These are phyloP conservation scores for Capromys pilorides DNA, from an alignment of 2,797 vertebrate species.

Conservation along the genomic window DNA sequence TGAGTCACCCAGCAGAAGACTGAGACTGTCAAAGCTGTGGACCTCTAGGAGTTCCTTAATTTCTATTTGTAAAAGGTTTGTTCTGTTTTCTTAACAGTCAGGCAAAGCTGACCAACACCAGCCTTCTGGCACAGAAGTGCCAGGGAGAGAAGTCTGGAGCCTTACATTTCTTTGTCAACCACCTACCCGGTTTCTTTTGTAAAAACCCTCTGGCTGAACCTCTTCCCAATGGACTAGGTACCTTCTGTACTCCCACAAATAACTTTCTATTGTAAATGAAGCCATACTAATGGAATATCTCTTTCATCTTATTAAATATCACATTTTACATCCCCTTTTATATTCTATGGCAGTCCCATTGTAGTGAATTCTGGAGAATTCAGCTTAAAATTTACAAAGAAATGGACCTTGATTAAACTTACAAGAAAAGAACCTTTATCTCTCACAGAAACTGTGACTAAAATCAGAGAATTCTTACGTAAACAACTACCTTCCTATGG, in stretches of 20 bases:
- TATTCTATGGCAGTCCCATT: not conserved
- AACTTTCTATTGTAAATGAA: not conserved
- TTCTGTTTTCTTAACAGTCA: not conserved
- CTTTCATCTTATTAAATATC: not conserved
- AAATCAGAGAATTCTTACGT: not conserved
- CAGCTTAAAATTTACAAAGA: not conserved
- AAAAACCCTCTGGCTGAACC: slow-evolving; percentile 60
- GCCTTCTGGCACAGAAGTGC: slow-evolving; percentile 67
- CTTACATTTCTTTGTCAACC: not conserved
- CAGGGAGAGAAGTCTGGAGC: not conserved
- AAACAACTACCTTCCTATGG: not conserved
- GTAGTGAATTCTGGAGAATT: not conserved
- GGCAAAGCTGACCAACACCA: not conserved
- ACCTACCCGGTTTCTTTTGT: slow-evolving; percentile 63
- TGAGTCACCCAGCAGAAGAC: not conserved
- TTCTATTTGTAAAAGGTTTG: not conserved
- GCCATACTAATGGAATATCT: not conserved
- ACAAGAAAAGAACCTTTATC: not conserved
- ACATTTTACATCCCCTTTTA: not conserved
- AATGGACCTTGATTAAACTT: not conserved
- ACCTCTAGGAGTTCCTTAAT: not conserved
- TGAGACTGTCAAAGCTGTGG: not conserved
- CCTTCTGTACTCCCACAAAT: too few relatives aligned
- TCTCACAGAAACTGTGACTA: not conserved
- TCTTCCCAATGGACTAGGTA: slow-evolving; percentile 61